These are phyloP conservation scores for Euwallacea similis DNA, from an alignment of 1,140 invertebrate species.

Conservation along the genomic window DNA sequence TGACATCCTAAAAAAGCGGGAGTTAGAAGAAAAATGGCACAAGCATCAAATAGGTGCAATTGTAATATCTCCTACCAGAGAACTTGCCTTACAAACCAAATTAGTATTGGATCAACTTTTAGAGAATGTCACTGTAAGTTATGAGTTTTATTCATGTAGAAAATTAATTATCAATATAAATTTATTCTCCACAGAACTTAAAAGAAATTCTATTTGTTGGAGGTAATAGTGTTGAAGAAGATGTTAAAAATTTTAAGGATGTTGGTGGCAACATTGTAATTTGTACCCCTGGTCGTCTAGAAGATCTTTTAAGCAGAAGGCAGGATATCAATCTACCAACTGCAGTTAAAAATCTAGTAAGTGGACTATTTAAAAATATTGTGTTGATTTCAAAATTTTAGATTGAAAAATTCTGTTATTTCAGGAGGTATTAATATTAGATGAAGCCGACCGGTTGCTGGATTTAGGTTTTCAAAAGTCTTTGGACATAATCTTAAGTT, in stretches of 20 bases:
- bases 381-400: not conserved
- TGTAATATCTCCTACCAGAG: slow-evolving; percentile 91
- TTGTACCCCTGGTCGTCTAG: slow-evolving; percentile 89
- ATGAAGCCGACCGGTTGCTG: slow-evolving; percentile 95
- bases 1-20: slow-evolving; percentile 75
- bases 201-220: slow-evolving; percentile 76
- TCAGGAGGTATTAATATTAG: slow-evolving; percentile 90
- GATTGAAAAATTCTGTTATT: slow-evolving; percentile 25
- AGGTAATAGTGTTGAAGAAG: slow-evolving; percentile 73
- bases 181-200: slow-evolving; percentile 46
- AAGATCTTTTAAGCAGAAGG: slow-evolving; percentile 77
- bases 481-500: slow-evolving; percentile 88
- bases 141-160: not conserved
- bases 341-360: slow-evolving; percentile 74
- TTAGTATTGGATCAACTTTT: slow-evolving; percentile 65
- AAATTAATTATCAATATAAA: slow-evolving; percentile 24
- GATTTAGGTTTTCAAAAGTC: slow-evolving; percentile 89
- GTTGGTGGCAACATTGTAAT: slow-evolving; percentile 85
- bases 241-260: slow-evolving; percentile 68
- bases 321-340: slow-evolving; percentile 65
- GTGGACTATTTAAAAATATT: slow-evolving; percentile 34
- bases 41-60: slow-evolving; percentile 82
- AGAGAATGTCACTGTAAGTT: slow-evolving; percentile 33
- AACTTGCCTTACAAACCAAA: slow-evolving; percentile 87
- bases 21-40: slow-evolving; percentile 65